Conservation (phyloP, 2,888 invertebrate genomes). For the Trachelus troglodyta region DNA sequence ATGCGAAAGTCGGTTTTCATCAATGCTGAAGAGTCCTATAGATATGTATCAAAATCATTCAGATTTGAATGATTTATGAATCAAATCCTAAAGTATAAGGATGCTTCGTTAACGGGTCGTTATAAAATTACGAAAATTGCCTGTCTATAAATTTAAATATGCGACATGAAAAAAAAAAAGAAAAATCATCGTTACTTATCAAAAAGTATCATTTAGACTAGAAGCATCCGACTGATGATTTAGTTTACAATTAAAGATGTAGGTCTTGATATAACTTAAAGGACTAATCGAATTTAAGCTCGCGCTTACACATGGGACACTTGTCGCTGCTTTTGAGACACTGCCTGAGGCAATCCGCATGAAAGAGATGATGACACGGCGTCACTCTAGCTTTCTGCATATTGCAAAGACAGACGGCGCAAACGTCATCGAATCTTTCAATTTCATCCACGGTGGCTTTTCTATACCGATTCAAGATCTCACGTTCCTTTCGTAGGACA, state of each 20-base stretch:
- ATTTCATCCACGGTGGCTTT: constrained; percentile 77
- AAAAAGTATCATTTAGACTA: not conserved
- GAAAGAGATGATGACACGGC: constrained; percentile 84
- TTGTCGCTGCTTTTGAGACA: constrained; percentile 78
- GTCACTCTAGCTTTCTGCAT: constrained; percentile 81
- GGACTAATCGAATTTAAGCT: constrained; percentile 70
- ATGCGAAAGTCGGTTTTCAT: not conserved
- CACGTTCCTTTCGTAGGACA: constrained; percentile 72
- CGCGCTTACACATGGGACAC: constrained; percentile 82
- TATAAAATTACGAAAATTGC: not conserved
- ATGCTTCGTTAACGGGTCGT: not conserved
- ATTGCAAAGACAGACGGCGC: constrained; percentile 79
- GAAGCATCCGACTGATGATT: not conserved
- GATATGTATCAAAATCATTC: not conserved
- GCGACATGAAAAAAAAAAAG: not conserved
- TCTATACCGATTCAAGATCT: constrained; percentile 73
- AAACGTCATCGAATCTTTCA: constrained; percentile 78
- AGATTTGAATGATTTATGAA: not conserved
- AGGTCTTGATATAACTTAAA: not conserved
- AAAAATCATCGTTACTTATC: not conserved
- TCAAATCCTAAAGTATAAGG: not conserved
- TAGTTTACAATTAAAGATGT: not conserved
- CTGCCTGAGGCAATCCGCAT: constrained; percentile 79
- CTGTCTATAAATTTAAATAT: not conserved
- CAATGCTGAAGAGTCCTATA: not conserved